phyloP scores from a whole-genome alignment of 1,140 invertebrate species.

The Procambarus clarkii region DNA sequence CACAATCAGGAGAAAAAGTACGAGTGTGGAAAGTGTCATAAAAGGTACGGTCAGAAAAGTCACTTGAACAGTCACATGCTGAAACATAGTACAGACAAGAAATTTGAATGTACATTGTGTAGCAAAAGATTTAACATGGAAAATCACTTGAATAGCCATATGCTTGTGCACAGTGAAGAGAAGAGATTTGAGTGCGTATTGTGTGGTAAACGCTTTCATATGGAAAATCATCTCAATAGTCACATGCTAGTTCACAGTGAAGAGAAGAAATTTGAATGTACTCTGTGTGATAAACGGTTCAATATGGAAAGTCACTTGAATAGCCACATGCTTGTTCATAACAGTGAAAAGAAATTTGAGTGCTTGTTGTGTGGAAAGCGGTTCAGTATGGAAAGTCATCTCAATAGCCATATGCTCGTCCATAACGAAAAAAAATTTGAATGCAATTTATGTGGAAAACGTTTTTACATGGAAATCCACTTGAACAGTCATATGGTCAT shows the following conservation, averaged over 20 bases:
- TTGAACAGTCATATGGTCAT: conserved; percentile 56
- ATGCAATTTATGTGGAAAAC: conserved; percentile 42
- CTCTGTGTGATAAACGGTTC: conserved; percentile 51
- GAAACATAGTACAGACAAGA: conserved; percentile 72
- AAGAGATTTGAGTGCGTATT: conserved; percentile 74
- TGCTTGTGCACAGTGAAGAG: conserved; percentile 74
- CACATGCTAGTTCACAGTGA: conserved; percentile 61
- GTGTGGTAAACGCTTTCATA: conserved; percentile 48
- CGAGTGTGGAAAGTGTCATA: conserved; percentile 51
- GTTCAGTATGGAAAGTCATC: conserved; percentile 94
- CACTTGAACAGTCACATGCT: conserved; percentile 50
- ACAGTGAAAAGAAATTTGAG: conserved; percentile 79
- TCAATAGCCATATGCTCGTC: conserved; percentile 92
- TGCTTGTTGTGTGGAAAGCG: conserved; percentile 92
- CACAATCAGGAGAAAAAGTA: conserved; percentile 56
- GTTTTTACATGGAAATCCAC: conserved; percentile 52
- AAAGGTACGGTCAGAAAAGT: conserved; percentile 52
- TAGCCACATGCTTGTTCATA: conserved; percentile 57
- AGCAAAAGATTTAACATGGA: conserved; percentile 46
- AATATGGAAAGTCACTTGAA: conserved; percentile 61
- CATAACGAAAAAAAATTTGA: conserved; percentile 81
- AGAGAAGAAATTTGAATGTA: conserved; percentile 58
- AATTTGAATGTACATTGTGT: conserved; percentile 54
- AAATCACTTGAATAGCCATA: conserved; percentile 57
- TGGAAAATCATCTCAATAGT: conserved; percentile 58